Percentiles rank a stretch among this genome's conserved stretches.
phyloP scores from a whole-genome alignment of 2,113 vertebrate genomes.

The Lycaon pictus region DNA sequence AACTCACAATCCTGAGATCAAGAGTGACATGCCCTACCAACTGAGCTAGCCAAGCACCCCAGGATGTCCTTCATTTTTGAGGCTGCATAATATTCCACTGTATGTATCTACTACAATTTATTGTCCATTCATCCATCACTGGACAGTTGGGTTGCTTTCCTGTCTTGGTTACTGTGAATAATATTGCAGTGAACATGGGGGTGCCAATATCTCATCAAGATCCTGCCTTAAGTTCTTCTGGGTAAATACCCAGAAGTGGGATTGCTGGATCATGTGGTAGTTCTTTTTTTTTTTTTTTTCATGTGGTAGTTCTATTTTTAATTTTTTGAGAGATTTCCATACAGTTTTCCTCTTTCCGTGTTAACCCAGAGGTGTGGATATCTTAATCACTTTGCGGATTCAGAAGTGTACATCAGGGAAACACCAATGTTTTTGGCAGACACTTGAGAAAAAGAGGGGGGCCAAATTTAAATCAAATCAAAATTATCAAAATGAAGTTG shows the following conservation, averaged over 20 bases:
- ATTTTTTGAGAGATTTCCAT: neutral
- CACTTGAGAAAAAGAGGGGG: neutral
- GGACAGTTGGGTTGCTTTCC: neutral
- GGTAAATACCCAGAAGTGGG: neutral
- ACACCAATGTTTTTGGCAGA: neutral
- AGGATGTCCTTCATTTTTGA: constrained; percentile 16
- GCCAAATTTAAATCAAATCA: neutral
- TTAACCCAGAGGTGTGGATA: constrained; percentile 15
- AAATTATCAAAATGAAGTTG: constrained; percentile 16
- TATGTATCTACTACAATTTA: neutral
- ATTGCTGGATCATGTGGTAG: neutral
- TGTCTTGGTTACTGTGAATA: neutral
- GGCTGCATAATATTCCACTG: neutral
- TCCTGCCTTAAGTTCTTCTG: neutral
- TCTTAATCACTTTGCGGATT: constrained; percentile 41
- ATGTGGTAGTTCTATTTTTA: constrained; percentile 26
- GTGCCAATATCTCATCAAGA: neutral
- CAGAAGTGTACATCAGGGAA: constrained; percentile 9
- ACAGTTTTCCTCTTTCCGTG: constrained; percentile 55
- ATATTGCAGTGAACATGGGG: neutral
- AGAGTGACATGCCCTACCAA: neutral
- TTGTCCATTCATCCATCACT: neutral
- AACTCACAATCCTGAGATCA: neutral
- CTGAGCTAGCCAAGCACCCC: neutral
- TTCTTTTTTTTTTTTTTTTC: constrained; percentile 48